Conservation (phyloP, 2,113 vertebrate species). For the Psilopsiagon aurifrons region DNA sequence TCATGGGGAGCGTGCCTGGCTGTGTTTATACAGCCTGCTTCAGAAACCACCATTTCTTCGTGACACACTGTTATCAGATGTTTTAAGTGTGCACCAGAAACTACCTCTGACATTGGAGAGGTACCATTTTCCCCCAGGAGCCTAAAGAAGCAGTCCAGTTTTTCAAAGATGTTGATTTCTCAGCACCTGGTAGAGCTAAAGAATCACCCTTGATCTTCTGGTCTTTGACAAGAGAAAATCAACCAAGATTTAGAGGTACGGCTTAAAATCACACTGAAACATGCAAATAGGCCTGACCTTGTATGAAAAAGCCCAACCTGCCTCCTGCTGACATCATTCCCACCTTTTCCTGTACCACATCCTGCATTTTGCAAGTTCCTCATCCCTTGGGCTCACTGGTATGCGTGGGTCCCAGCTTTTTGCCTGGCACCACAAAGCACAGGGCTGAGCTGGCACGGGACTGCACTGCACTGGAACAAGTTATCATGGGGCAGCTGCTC, state of each 20-base stretch:
- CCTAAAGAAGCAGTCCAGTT: background rate
- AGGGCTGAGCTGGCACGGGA: background rate
- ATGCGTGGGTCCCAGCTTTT: rapidly evolving
- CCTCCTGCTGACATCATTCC: background rate
- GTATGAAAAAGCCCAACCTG: background rate
- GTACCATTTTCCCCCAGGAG: background rate
- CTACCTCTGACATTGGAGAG: background rate
- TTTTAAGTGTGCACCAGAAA: background rate
- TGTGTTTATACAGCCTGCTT: background rate
- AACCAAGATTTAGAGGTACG: background rate
- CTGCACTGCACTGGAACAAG: background rate
- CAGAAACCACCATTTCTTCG: background rate
- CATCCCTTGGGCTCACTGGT: background rate
- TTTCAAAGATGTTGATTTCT: background rate
- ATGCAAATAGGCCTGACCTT: background rate
- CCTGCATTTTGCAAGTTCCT: background rate
- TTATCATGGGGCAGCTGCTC: background rate
- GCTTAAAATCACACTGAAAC: background rate
- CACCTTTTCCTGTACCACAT: background rate
- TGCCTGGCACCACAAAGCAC: background rate
- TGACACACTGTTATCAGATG: background rate
- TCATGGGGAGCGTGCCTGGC: background rate
- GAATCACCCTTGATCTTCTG: background rate
- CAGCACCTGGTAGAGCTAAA: background rate
- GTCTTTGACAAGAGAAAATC: background rate